Conservation (phyloP, 2,888 invertebrate genomes). For the Aspidapion aeneum region DNA sequence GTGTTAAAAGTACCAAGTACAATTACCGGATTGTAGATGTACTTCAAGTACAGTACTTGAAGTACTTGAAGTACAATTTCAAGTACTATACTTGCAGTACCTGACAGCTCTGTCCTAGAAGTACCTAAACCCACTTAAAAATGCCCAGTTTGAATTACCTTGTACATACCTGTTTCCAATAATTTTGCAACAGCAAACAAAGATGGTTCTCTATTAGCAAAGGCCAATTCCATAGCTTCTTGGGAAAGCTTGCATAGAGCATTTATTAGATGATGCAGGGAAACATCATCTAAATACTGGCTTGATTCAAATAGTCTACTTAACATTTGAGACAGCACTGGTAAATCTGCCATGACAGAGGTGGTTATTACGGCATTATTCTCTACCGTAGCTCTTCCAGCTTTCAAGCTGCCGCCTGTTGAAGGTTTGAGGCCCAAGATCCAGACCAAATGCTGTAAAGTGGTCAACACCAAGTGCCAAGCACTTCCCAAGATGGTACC, state of each 20-base stretch:
- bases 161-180: slow-evolving; percentile 81
- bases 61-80: no score
- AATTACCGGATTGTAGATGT: no score
- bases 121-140: no score
- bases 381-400: slow-evolving; percentile 74
- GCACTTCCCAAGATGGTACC: slow-evolving; percentile 89
- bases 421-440: slow-evolving; percentile 94
- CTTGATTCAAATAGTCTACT: slow-evolving; percentile 93
- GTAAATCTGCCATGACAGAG: slow-evolving; percentile 94
- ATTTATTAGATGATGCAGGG: slow-evolving; percentile 93
- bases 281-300: slow-evolving; percentile 89
- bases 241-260: slow-evolving; percentile 93
- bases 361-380: slow-evolving; percentile 88
- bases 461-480: slow-evolving; percentile 95
- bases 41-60: no score
- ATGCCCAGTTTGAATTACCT: no score
- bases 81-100: no score
- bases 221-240: slow-evolving; percentile 96
- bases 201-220: slow-evolving; percentile 93
- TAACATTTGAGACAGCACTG: slow-evolving; percentile 85
- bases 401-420: slow-evolving; percentile 88
- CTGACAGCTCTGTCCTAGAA: no score
- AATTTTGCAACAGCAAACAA: slow-evolving; percentile 96
- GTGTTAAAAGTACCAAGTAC: no score
- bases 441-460: slow-evolving; percentile 91